Conservation (phyloP, 2,797 vertebrate species). For the Paratrypauchen microcephalus region DNA sequence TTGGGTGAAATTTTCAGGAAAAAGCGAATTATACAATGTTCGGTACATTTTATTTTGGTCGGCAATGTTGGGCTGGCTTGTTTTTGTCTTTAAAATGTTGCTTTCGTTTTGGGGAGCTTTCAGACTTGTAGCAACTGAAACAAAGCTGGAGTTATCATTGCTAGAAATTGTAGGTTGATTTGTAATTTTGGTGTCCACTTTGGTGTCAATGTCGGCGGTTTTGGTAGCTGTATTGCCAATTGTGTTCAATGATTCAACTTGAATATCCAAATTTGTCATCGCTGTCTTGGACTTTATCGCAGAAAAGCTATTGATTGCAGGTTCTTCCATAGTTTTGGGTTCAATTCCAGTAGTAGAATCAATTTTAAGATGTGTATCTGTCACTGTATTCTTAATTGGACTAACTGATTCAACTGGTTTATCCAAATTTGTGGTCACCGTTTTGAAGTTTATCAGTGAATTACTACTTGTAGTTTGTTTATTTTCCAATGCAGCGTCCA, state of each 20-base stretch:
- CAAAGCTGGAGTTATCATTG: neutral
- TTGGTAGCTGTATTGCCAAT: neutral
- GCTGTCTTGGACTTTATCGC: neutral
- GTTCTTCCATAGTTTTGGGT: neutral
- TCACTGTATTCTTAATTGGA: neutral
- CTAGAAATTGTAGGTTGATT: neutral
- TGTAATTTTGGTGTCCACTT: neutral
- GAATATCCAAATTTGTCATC: neutral
- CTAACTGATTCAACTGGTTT: neutral
- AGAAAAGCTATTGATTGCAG: no score
- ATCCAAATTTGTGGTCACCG: neutral
- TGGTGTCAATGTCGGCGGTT: neutral
- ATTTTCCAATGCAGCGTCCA: neutral
- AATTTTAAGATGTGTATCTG: no score
- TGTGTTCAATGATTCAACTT: neutral
- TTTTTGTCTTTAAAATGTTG: neutral
- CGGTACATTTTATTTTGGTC: constrained; percentile 19
- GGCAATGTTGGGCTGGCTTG: neutral
- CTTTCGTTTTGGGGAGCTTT: neutral
- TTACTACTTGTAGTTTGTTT: neutral
- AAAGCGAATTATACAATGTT: constrained; percentile 46
- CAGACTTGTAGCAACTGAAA: neutral
- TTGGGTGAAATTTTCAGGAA: constrained; percentile 40
- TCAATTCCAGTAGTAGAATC: no score
- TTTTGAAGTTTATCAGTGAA: neutral